phyloP scores from a whole-genome alignment of 2,113 vertebrate species.

The Calyptomena viridis region DNA sequence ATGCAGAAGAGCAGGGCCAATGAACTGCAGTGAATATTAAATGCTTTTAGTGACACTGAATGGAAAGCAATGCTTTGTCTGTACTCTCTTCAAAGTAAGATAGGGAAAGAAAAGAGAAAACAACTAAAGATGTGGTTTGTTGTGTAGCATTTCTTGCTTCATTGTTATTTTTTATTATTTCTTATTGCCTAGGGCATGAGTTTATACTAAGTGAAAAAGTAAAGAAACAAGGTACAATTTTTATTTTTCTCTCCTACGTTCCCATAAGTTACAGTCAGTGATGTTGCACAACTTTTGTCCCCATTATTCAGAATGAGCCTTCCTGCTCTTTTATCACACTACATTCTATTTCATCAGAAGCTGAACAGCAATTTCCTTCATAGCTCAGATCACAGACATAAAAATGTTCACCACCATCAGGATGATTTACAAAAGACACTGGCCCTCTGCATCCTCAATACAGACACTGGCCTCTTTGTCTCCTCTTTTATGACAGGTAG shows the following conservation, averaged over 20 bases:
- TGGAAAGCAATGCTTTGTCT: background rate
- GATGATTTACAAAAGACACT: conserved; percentile 14
- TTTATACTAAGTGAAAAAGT: background rate
- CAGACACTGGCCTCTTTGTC: background rate
- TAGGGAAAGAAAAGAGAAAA: background rate
- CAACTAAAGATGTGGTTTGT: background rate
- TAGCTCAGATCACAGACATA: background rate
- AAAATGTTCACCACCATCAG: background rate
- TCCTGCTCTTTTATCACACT: background rate
- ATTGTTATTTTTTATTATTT: background rate
- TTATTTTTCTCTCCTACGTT: background rate
- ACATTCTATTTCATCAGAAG: background rate
- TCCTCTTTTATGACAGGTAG: conserved; percentile 14
- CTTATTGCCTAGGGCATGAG: background rate
- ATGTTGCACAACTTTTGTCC: background rate
- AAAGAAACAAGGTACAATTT: background rate
- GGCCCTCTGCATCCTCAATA: background rate
- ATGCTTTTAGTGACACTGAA: background rate
- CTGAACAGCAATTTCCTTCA: background rate
- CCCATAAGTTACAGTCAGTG: background rate
- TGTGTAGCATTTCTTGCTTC: background rate
- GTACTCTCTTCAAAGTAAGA: background rate
- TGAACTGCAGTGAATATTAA: background rate
- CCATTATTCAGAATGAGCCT: background rate
- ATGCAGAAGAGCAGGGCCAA: background rate